These are phyloP conservation scores for Aleadryas rufinucha DNA, from an alignment of 2,113 vertebrate genomes.

Conservation along the genomic window DNA sequence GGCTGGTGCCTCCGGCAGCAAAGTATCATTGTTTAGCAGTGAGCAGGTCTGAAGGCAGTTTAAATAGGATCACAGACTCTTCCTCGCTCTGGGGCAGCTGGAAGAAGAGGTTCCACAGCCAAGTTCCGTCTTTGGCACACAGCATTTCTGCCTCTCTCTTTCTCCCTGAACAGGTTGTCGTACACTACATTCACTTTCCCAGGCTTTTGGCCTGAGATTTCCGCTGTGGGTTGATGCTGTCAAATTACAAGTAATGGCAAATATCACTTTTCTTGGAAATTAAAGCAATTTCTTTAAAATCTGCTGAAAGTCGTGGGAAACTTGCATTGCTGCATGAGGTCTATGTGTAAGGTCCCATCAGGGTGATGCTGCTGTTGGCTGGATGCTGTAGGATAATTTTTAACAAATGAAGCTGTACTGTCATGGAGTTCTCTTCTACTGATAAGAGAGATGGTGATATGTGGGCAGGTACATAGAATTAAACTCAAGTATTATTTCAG, in stretches of 20 bases:
- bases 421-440: not conserved
- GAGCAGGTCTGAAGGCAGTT: not conserved
- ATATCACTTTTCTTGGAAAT: not conserved
- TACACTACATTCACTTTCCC: accelerated
- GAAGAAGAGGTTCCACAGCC: not conserved
- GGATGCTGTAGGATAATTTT: not conserved
- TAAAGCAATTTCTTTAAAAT: not conserved
- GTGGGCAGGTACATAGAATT: not conserved
- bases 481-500: not conserved
- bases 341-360: not conserved
- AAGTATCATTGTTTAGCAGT: not conserved
- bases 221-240: not conserved
- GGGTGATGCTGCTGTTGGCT: not conserved
- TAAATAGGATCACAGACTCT: not conserved
- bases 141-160: not conserved
- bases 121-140: not conserved
- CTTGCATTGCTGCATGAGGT: not conserved
- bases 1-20: not conserved
- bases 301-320: not conserved
- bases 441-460: not conserved
- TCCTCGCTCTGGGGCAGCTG: not conserved
- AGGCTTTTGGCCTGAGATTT: not conserved
- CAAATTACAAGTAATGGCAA: not conserved
- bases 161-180: not conserved
- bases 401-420: not conserved